Evolutionary conservation across 53 echinoderm and acorn worm species (phyloP).

Genomic region (Hippasteria phrygiana): DNA sequence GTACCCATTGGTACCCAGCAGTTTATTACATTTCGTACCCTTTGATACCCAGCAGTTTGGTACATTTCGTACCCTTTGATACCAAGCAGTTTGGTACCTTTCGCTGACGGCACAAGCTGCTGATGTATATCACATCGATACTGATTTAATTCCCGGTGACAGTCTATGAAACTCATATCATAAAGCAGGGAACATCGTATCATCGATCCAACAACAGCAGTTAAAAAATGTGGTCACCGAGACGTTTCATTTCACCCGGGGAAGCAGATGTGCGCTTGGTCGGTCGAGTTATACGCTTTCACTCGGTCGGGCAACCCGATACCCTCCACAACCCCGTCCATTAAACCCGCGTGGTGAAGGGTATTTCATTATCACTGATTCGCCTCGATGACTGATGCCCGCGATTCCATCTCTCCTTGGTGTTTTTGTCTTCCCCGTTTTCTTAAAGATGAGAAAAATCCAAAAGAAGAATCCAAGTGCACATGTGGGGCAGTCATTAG

Average conservation of each 20-base stretch:
- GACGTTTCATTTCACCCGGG: neutral
- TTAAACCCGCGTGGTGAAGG: constrained; percentile 38
- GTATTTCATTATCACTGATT: constrained; percentile 38
- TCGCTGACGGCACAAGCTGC: neutral
- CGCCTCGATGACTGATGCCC: constrained; percentile 38
- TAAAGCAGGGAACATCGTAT: constrained; percentile 1
- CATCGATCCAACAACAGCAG: neutral
- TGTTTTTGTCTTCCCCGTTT: neutral
- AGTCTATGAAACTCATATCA: constrained; percentile 4
- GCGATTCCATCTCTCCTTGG: neutral
- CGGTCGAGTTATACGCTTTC: constrained; percentile 15
- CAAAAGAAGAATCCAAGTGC: neutral
- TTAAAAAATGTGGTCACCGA: neutral
- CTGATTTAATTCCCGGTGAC: neutral
- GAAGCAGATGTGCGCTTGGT: constrained; percentile 5
- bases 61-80: neutral
- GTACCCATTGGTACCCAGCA: no score
- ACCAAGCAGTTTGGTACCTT: neutral
- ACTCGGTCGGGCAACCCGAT: constrained; percentile 21
- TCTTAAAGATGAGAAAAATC: neutral
- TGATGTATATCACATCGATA: neutral
- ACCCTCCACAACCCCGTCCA: neutral
- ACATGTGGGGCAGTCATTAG: constrained; percentile 49
- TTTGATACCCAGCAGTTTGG: neutral
- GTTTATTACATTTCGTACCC: no score